Conservation (phyloP, 1,140 invertebrate genomes). For the Helicoverpa armigera region DNA sequence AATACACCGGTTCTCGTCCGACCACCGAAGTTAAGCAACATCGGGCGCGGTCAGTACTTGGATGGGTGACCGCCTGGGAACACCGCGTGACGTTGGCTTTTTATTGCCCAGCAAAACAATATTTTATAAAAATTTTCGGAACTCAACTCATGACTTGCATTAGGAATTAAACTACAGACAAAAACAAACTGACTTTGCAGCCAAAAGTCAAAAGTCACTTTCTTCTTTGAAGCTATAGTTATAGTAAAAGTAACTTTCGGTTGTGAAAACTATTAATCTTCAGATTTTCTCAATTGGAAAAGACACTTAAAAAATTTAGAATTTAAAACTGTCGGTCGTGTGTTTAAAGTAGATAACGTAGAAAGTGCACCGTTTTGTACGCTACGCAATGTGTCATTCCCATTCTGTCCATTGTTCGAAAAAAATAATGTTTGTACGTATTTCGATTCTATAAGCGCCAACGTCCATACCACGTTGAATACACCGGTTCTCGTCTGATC, state of each 20-base stretch:
- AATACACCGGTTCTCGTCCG: slow-evolving; percentile 61
- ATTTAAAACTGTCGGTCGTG: too few species aligned
- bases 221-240: too few species aligned
- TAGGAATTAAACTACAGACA: not conserved
- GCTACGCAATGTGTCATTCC: too few species aligned
- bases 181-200: not conserved
- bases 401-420: too few species aligned
- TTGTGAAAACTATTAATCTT: too few species aligned
- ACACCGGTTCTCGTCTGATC: slow-evolving; percentile 63
- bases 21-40: slow-evolving; percentile 64
- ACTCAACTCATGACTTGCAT: slow-evolving; percentile 53
- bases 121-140: too few species aligned
- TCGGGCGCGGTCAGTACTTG: slow-evolving; percentile 60
- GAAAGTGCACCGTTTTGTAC: too few species aligned
- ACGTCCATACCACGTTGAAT: slow-evolving; percentile 66
- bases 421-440: not conserved
- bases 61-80: slow-evolving; percentile 61
- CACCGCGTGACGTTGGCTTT: slow-evolving; percentile 58
- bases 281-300: too few species aligned
- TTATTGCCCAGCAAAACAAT: not conserved
- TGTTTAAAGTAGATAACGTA: too few species aligned
- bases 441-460: slow-evolving; percentile 12
- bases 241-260: too few species aligned
- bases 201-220: too few species aligned
- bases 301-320: too few species aligned